These are phyloP conservation scores for Gopherus flavomarginatus DNA, from an alignment of 2,113 vertebrate species.

Conservation along the genomic window DNA sequence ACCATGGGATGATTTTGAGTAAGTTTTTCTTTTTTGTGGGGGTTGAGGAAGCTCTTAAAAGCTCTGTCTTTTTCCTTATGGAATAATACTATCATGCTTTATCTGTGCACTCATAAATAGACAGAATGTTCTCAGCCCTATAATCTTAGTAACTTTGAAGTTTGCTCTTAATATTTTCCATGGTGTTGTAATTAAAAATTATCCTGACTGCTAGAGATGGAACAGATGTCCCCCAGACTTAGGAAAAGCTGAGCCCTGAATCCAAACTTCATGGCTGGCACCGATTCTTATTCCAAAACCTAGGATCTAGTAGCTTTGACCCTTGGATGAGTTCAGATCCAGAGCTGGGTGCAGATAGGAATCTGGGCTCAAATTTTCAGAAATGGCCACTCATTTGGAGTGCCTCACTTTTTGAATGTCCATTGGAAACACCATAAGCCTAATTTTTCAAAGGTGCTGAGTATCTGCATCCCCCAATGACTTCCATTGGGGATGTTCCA, in stretches of 20 bases:
- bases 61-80: neutral
- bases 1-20: neutral
- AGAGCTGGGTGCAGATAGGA: neutral
- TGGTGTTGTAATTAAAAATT: neutral
- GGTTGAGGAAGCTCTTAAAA: neutral
- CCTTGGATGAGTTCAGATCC: neutral
- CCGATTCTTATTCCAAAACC: neutral
- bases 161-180: neutral
- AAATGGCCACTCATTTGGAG: neutral
- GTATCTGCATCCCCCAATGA: neutral
- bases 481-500: accelerated
- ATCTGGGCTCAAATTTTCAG: neutral
- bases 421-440: neutral
- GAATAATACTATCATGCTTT: neutral
- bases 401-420: neutral
- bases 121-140: neutral
- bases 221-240: neutral
- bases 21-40: neutral
- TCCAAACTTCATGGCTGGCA: neutral
- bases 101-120: neutral
- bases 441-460: neutral
- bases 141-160: neutral
- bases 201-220: neutral
- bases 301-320: neutral
- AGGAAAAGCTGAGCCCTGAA: accelerated